Evolutionary conservation across 2,113 vertebrate genomes (phyloP), one percentile per base, ranked within the genome.

Genomic region (Calidris pygmaea): DNA sequence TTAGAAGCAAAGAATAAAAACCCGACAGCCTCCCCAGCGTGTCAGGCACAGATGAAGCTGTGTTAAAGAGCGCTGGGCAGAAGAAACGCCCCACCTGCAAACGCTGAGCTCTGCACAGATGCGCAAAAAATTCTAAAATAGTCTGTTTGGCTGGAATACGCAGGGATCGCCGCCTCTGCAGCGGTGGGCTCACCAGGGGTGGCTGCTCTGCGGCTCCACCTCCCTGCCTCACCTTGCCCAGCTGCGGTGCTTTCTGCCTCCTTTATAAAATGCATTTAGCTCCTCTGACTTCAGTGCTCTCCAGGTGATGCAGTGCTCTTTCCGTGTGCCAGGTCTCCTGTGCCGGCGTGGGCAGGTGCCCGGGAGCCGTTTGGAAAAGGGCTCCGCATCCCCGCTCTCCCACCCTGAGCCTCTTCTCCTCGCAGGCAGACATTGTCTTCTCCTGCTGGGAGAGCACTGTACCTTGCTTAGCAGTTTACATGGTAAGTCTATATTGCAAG

Each of bases 381-480:
- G 45, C 37, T 87, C 19, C 7, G 10, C 21, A 21, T 18, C n/a
- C 53, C 12, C 1, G 4, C 66, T 78, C 47, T 81, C 56, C 53
- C 6, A 4, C 58, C 59, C 37, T 2, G 3, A 35, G 30, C 35
- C 29, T 72, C 41, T 63, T 47, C 56, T 55, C 39, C n/a, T 66
- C 48, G 59, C 71, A 85, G 77, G 50, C 86, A 95, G 89, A 82
- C 77, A 95, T 95, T 93, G 89, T 89, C 96, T 95, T 96, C 94
- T 97, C 76, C 92, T 91, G 66, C 92, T 85, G 94, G 67, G 94
- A 93, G 85, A 95, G 77, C 84, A 50, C 92, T 87, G 81, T 89
- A 95, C 96, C 95, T 97, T 93, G 93, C 92, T 91, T 95, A 93
- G 93, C 96, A 95, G 96, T 95, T 96, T 97, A 93, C 94, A 96